A percentile compares a stretch with the other conserved stretches of the same genome.
Conservation (phyloP, 2,113 vertebrate species). For the Cynoglossus semilaevis region DNA sequence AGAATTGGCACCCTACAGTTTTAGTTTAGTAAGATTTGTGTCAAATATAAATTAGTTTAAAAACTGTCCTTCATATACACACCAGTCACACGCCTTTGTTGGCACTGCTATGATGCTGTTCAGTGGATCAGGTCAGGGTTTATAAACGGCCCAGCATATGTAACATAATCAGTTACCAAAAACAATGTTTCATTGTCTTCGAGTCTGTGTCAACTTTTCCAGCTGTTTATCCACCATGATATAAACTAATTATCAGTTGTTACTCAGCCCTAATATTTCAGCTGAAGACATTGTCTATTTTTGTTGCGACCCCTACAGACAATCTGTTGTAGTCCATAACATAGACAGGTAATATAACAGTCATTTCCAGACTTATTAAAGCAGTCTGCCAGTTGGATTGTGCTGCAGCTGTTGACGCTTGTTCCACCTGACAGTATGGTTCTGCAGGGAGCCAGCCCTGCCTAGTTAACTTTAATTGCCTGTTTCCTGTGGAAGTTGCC, state of each 20-base stretch:
- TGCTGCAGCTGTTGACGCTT: constrained; percentile 59
- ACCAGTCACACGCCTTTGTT: no score
- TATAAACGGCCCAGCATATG: no score
- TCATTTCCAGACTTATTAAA: constrained; percentile 59
- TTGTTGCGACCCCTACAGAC: background rate
- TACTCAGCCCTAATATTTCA: constrained; percentile 6
- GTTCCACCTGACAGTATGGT: constrained; percentile 69
- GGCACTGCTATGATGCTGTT: no score
- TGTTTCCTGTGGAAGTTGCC: constrained; percentile 72
- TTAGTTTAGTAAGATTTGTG: no score
- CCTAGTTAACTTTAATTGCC: constrained; percentile 76
- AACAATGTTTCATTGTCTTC: background rate
- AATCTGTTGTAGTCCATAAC: constrained; percentile 33
- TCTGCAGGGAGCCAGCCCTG: constrained; percentile 66
- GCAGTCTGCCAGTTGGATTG: constrained; percentile 58
- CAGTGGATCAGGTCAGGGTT: no score
- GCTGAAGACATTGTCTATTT: constrained; percentile 13
- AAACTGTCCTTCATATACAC: no score
- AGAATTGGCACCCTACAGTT: no score
- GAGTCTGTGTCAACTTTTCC: background rate
- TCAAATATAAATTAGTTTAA: no score
- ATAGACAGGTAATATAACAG: constrained; percentile 43
- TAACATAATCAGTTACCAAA: background rate
- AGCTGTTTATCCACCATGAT: no score
- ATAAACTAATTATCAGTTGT: background rate